These are phyloP conservation scores for Phortica okadai DNA, from an alignment of 2,888 invertebrate species.

Conservation along the genomic window DNA sequence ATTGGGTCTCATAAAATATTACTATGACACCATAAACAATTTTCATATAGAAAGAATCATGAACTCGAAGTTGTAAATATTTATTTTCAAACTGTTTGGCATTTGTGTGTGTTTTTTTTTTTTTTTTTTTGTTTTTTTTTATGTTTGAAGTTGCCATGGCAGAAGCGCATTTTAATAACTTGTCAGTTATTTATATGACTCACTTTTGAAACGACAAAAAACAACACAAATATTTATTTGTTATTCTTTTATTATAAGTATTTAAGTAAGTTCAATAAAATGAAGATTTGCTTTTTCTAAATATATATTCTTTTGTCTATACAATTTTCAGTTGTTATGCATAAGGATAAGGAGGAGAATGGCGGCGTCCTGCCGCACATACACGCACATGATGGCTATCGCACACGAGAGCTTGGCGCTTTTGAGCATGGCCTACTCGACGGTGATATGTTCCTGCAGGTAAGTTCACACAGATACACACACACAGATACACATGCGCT, in stretches of 20 bases:
- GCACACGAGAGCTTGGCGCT: slow-evolving; percentile 86
- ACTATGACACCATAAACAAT: slow-evolving; percentile 71
- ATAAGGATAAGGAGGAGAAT: slow-evolving; percentile 95
- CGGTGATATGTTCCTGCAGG: slow-evolving; percentile 97
- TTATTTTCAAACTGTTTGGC: slow-evolving; percentile 51
- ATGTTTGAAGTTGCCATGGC: slow-evolving; percentile 67
- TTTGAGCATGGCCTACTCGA: slow-evolving; percentile 94
- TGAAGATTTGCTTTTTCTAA: slow-evolving; percentile 34
- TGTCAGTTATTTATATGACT: slow-evolving; percentile 6
- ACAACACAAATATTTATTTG: not conserved
- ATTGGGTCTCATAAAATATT: slow-evolving; percentile 65
- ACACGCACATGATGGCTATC: slow-evolving; percentile 79
- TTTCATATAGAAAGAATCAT: slow-evolving; percentile 50
- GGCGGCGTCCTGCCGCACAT: slow-evolving; percentile 80
- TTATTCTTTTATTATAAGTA: not conserved
- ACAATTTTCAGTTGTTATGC: slow-evolving; percentile 90
- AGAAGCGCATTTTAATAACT: not conserved
- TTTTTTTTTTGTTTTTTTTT: slow-evolving; percentile 47
- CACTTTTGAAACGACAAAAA: not conserved
- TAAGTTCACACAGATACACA: slow-evolving; percentile 75
- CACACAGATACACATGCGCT: slow-evolving; percentile 36
- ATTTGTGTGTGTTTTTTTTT: not conserved
- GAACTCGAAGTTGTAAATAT: slow-evolving; percentile 60
- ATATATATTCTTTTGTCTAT: slow-evolving; percentile 34
- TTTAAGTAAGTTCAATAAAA: not conserved